Base-by-base conservation (phyloP, 2,113 vertebrate species). In the Sceloporus undulatus region DNA sequence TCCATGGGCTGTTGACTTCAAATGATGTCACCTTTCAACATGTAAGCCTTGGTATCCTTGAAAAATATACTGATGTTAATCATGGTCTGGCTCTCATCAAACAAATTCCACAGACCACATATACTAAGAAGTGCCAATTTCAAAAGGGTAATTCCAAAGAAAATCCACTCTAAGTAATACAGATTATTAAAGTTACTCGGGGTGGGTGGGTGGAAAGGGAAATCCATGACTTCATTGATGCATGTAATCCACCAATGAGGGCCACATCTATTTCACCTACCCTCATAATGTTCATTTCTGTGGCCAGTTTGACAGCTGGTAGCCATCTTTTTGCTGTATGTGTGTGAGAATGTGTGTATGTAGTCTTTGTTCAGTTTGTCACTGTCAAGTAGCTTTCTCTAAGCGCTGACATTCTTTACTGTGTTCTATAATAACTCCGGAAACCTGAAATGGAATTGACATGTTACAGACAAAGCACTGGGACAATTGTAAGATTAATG, bases 51-150 rank as follows among this genome's bases (percentile, higher is more conserved):
- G 34, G 11, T 56, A 54, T 78, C 9, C 11, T 87, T 74, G 52
- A 65, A 1, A 85, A 90, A 82, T 81, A 0, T 13, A 79, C 8
- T 0, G n/a, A 16, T 38, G 83, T 10, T 86, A 74, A 80, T 87
- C 79, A 87, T 88, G 92, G 79, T 3, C 18, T 82, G 13, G 16
- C 34, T 91, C 92, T 87, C 85, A 16, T 34, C 85, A 87, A 88
- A 90, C 13, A 19, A 19, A 48, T 16, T 74, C 88, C 27, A 8
- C n/a, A 68, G 7, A 71, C 88, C 81, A 48, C 71, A 89, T 1
- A 9, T 54, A 82, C 16, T 11, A 52, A 77, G 59, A 74, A 74
- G 29, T 18, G 18, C 34, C 14, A 84, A 79, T 87, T 3, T 34
- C 1, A 11, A 68, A 52, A 0, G 59, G 4, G 21, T 90, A 86